Evolutionary conservation across 2,113 vertebrate genomes (phyloP).

Genomic region (Brachirus orientalis): DNA sequence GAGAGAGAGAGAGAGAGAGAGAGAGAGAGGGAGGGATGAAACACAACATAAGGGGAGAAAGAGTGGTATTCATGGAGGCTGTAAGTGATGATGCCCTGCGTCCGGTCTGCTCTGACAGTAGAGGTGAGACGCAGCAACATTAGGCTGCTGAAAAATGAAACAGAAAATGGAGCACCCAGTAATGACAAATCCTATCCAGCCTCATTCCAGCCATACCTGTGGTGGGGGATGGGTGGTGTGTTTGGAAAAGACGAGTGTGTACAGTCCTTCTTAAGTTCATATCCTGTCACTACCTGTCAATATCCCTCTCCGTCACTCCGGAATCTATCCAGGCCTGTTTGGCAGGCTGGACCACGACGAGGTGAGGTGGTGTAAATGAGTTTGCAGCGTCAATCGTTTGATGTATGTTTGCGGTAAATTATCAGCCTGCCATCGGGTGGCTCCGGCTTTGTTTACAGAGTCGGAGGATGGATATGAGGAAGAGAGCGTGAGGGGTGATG

Average conservation of each 20-base stretch:
- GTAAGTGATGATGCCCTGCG: slow-evolving; percentile 35
- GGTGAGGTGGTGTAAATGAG: slow-evolving; percentile 22
- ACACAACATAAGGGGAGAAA: not conserved
- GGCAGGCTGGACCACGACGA: slow-evolving; percentile 22
- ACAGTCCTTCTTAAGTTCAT: slow-evolving; percentile 16
- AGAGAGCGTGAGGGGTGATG: slow-evolving; percentile 6
- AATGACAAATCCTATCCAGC: slow-evolving; percentile 41
- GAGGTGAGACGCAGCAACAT: slow-evolving; percentile 38
- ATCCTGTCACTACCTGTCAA: slow-evolving; percentile 42
- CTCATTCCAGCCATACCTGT: slow-evolving; percentile 45
- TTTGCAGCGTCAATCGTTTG: slow-evolving; percentile 27
- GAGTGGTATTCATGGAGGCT: not conserved
- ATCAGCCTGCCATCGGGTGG: slow-evolving; percentile 27
- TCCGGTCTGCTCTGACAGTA: slow-evolving; percentile 27
- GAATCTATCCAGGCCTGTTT: slow-evolving; percentile 61
- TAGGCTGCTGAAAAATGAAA: slow-evolving; percentile 50
- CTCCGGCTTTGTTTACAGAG: slow-evolving; percentile 63
- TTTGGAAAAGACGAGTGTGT: slow-evolving; percentile 15
- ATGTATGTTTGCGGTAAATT: slow-evolving; percentile 56
- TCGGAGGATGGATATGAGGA: slow-evolving; percentile 33
- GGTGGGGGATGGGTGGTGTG: slow-evolving; percentile 3
- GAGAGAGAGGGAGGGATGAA: slow-evolving; percentile 8
- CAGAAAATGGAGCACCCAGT: slow-evolving; percentile 30
- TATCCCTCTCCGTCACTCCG: slow-evolving; percentile 22
- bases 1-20: no score